Evolutionary conservation across 2,113 vertebrate species (phyloP), one percentile per base, ranked within the genome.

Genomic region (Microtus montanus): DNA sequence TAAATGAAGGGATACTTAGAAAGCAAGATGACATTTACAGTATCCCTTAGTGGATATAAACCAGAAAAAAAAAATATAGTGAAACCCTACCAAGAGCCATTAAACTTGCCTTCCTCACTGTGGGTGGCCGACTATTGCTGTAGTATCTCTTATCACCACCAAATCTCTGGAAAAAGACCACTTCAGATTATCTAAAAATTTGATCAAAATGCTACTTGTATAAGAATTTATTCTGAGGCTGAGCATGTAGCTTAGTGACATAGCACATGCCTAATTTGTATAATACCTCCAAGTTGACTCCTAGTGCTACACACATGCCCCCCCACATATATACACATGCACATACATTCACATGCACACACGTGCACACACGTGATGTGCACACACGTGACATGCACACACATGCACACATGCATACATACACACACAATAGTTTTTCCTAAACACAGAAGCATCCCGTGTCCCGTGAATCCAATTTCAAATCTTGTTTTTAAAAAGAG

Each of bases 171-270:
- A 78, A 75, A 75, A 58, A 15, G 58, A 64, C 7, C 4, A 10
- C 52, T 86, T 82, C 14, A 44, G 61, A 73, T 87, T 77, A 63
- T 13, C 38, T 63, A 78, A 89, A 78, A 79, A 85, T 92, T 78
- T 93, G 14, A 90, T 87, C n/a, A 84, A 90, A 93, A 94, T 19
- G 20, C 26, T 70, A 41, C 63, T 89, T 89, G 10, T 68, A 30
- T 90, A 82, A 90, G 8, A 95, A 82, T 94, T 87, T 68, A 75
- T 85, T 52, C 38, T 75, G 35, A 58, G 52, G 10, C 71, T 77
- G 19, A 47, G 17, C 28, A 1, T 71, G 11, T n/a, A 77, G 20
- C 20, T 64, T 14, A 78, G 6, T 47, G 61, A 47, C 7, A 26
- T 14, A n/a, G 3, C 20, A 38, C 41, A 49, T 66, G 30, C 12